Evolutionary conservation across 2,888 invertebrate species (phyloP), one percentile per base, ranked within the genome.

Genomic region (Drosophila longiperda): DNA sequence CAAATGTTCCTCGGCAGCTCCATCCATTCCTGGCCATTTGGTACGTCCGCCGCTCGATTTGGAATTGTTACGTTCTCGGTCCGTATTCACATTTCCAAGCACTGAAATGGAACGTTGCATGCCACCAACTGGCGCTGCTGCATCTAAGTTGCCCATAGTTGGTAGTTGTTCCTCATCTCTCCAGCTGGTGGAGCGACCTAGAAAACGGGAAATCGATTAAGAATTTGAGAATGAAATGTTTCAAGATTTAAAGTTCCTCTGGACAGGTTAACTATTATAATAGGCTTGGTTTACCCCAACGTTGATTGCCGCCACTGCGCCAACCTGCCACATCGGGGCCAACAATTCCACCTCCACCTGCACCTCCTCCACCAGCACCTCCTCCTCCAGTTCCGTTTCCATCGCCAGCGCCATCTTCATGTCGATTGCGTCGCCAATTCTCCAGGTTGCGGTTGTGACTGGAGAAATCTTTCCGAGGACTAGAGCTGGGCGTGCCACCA

Each of bases 101-200:
- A 87, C 80, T 15, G 92, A 92, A 77, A 89, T 90, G 0, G 92
- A 92, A 15, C 92, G 87, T 64, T 91, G 90, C 62, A 91, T 83
- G 23, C 45, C 23, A 45, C 7, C 23, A 45, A 36, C 79, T 69
- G 7, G 75, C 58, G 26, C 74, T 65, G 15, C 71, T 55, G 36
- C 66, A 53, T 60, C 75, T 4, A 64, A 59, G 17, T 58, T 72
- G 15, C 62, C 67, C 23, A 26, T 17, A 33, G 57, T 63, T 67
- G 1, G 73, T 67, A 34, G 53, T 2, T 80, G 53, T 4, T 93
- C 93, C 33, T 93, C 93, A 40, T 93, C 93, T 1, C 93, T 86
- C 93, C 93, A 93, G 71, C 93, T 93, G 1, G 92, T 91, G 36
- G 93, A 92, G 17, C 93, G 91, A 5, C 91, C 93, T 93, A 17